Base-by-base conservation (phyloP, 2,888 invertebrate species). In the Deilephila elpenor region DNA sequence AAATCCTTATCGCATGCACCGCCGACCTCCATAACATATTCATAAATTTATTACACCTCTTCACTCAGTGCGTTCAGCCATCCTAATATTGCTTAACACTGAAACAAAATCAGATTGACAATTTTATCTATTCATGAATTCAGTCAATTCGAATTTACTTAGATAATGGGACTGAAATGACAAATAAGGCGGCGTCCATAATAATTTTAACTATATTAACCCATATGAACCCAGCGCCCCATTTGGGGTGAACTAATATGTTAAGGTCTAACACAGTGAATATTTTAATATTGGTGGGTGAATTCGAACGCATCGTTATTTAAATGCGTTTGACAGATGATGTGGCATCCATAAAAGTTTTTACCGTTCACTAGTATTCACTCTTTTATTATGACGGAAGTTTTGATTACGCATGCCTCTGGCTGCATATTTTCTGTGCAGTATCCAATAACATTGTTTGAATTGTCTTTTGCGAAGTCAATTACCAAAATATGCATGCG, bases 1-100 rank as follows among this genome's bases (percentile, higher is more conserved):
- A 87, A 88, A 87, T 83, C 81, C 82, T 85, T 85, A 85, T 86
- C 81, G 77, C 80, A 76, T 77, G 74, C 79, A 80, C 77, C 80
- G 17, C 25, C 25, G 67, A 29, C 67, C 25, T 8, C 44, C 37
- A 44, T 44, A 64, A 32, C 17, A 17, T 29, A 60, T 60, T 29
- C 32, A 60, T 29, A 60, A 29, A 29, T 60, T 29, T 60, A 32
- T 4, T 29, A 60, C 17, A 4, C 17, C 17, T 29, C 29, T 60
- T 60, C 29, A 17, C 53, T 19, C 53, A 53, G 53, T 17, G 19
- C 19, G 1, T 56, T 56, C 53, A 56, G 5, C 19, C 5, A 56
- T 19, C 51, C 1, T 51, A 0, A 17, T n/a, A 56, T 56, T 56
- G 19, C 19, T 56, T n/a, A 56, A n/a, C 6, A 56, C 53, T n/a